Evolutionary conservation across 2,888 invertebrate genomes (phyloP), one percentile per base, ranked within the genome.

Genomic region (Epinotia demarniana): DNA sequence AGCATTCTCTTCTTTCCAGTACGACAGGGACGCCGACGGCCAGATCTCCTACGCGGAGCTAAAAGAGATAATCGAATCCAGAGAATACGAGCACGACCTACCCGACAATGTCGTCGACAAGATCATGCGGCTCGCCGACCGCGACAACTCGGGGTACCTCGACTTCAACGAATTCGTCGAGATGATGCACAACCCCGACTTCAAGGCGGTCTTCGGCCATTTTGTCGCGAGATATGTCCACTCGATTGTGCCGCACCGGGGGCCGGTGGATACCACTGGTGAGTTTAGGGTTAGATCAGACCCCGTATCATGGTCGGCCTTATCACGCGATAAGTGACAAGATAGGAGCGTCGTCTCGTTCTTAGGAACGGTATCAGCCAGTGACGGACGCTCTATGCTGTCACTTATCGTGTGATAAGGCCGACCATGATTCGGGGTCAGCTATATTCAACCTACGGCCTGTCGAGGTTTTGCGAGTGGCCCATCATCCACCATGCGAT

Each of bases 121-220:
- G 86, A 96, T 97, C 79, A 94, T 97, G 92, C 87, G 88, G 6
- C 92, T 95, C 69, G 95, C 95, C 0, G 97, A 97, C 88, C 80
- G 86, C 9, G 93, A 94, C 79, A 91, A 95, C 81, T 96, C 96
- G 61, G 96, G 96, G 4, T 95, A 94, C 80, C 90, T 97, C 72
- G 96, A 96, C 83, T 96, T 96, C 82, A 92, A 95, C 23, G 97
- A 97, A 90, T 97, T 97, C 81, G 95, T 96, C 43, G 95, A 95
- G 57, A 96, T 97, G 96, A 95, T 96, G 90, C 92, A 95, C 80
- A 87, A 94, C 76, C 95, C 95, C 0, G 94, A 95, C 74, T 86
- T 96, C 79, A 95, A 95, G 82, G 95, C 95, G n/a, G 91, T 96
- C 8, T 96, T 96, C 79, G 96, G 96, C 0, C 95, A 96, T 76